Conservation (phyloP, 1,140 invertebrate species). For the Brachionus calyciflorus region DNA sequence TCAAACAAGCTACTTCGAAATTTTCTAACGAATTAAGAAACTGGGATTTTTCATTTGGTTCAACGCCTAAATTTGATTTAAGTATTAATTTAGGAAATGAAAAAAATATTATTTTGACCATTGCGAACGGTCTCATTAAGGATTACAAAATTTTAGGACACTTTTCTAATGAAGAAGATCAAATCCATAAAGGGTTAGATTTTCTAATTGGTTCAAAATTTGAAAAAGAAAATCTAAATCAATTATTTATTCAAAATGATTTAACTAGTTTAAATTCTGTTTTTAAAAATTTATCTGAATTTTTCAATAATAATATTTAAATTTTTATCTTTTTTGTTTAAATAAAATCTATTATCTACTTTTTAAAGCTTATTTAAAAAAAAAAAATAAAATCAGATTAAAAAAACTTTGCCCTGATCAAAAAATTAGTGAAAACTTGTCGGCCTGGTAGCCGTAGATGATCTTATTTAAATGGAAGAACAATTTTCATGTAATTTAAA, state of each 20-base stretch:
- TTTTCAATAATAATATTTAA: conserved; percentile 37
- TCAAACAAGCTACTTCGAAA: conserved; percentile 59
- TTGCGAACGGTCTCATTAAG: background rate
- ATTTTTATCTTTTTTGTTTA: background rate
- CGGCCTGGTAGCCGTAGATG: too few species aligned
- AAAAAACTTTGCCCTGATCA: too few species aligned
- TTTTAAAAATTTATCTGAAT: conserved; percentile 21
- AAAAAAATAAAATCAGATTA: too few species aligned
- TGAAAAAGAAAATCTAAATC: background rate
- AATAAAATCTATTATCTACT: background rate
- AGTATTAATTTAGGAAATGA: conserved; percentile 10
- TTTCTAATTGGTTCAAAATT: conserved; percentile 2
- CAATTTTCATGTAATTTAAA: too few species aligned
- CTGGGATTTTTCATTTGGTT: conserved; percentile 86
- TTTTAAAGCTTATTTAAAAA: too few species aligned
- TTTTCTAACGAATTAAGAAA: conserved; percentile 68
- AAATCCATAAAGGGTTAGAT: conserved; percentile 12
- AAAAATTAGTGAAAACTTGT: too few species aligned
- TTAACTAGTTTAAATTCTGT: background rate
- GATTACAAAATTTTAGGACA: background rate
- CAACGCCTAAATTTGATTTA: conserved; percentile 75
- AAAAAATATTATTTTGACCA: background rate
- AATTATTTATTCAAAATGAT: background rate
- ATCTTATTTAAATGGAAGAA: too few species aligned
- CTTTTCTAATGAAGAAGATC: background rate